Base-by-base conservation (phyloP, 1,140 invertebrate genomes). In the Armadillidium nasatum region DNA sequence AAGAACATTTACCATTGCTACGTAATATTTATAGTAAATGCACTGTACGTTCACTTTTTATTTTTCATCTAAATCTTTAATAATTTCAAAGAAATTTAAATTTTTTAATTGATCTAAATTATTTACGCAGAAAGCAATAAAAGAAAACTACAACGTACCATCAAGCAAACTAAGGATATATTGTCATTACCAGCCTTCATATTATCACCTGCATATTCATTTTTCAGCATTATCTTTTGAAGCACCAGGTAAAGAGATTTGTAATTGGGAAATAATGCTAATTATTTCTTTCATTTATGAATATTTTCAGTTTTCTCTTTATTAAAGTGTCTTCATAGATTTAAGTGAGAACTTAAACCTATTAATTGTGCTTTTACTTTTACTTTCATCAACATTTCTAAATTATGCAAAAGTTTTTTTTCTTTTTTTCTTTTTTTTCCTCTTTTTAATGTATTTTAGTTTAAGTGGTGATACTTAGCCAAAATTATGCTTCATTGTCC, bases 201-300 rank as follows among this genome's bases (percentile, higher is more conserved):
- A 95, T 86, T 98, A 97, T 86, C 95, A 98, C 86, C 86, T 99
- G 7, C 97, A 99, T 83, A 88, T 98, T 4, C 96, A 99, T 85
- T 95, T 97, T 82, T 93, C 91, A 15, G 89, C 91, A 77, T 83
- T 97, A 0, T 88, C 89, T 75, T 90, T 91, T 85, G 91, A 95
- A 81, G 89, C 92, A 4, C 92, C 93, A 72, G 93, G 93, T 87
- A 86, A 0, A 33, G 33, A 33, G 33, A 33, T 33, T 33, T 33
- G 33, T 33, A 33, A 33, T 33, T 33, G 33, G 33, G 6, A 33
- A 33, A 33, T 33, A 6, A 3, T 33, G 33, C 1, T 3, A 33
- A 33, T 33, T 33, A 33, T 33, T 33, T 33, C 33, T 3, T 33
- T 1, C 6, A 33, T 6, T 33, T 33, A 6, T 33, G 1, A 33